A percentile compares a stretch with the other conserved stretches of the same genome.
Conservation (phyloP, 1,140 invertebrate genomes). For the Drosophila grimshawi region DNA sequence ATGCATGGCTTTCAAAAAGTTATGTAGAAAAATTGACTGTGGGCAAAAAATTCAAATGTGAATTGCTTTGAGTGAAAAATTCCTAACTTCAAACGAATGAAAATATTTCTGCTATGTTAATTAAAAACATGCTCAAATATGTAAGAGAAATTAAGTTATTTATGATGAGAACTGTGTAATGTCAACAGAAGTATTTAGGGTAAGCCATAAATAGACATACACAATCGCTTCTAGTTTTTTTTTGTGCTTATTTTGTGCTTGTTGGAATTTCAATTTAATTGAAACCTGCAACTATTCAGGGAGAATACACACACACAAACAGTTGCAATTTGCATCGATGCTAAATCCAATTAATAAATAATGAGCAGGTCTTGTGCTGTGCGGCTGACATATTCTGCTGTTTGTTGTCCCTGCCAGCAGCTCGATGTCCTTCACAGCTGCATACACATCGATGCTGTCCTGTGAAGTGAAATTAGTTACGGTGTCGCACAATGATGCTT, state of each 20-base stretch:
- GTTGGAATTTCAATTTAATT: constrained; percentile 25
- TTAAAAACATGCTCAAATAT: constrained; percentile 28
- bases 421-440: constrained; percentile 43
- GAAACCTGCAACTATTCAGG: constrained; percentile 16
- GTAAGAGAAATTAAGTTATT: constrained; percentile 1
- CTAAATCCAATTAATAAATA: constrained; percentile 53
- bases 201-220: not conserved
- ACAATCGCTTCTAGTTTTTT: not conserved
- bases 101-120: constrained; percentile 33
- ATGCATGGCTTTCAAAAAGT: not conserved
- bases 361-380: constrained; percentile 36
- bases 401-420: constrained; percentile 20
- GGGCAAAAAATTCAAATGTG: constrained; percentile 1
- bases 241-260: no score
- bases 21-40: not conserved
- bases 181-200: not conserved
- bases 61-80: constrained; percentile 28
- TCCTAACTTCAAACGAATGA: not conserved
- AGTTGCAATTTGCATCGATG: constrained; percentile 21
- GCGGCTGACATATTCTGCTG: constrained; percentile 23
- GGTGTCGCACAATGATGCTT: constrained; percentile 49
- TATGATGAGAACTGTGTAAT: not conserved
- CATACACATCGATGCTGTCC: constrained; percentile 4
- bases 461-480: constrained; percentile 47
- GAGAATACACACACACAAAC: not conserved